Percentiles rank a stretch among this genome's conserved stretches.
These are phyloP conservation scores for Dasyurus viverrinus DNA, from an alignment of 2,113 vertebrate species.

Conservation along the genomic window DNA sequence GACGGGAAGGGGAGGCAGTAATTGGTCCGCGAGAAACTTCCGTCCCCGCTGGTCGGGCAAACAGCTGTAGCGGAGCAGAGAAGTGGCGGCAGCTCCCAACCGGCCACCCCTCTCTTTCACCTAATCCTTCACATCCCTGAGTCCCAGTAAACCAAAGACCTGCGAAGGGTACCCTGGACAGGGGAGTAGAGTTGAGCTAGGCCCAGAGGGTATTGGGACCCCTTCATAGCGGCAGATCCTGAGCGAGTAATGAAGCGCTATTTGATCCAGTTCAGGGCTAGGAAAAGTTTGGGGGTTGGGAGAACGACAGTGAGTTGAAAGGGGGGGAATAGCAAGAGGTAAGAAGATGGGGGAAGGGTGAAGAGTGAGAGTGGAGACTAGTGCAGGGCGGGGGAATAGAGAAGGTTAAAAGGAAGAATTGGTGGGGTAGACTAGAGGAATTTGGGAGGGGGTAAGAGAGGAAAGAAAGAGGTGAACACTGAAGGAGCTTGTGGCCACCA, in stretches of 20 bases:
- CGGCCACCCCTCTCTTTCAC: neutral
- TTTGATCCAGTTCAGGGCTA: slow-evolving; percentile 6
- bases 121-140: neutral
- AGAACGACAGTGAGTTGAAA: neutral
- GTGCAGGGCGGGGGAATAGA: neutral
- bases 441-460: neutral
- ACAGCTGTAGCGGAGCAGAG: neutral
- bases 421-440: neutral
- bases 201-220: neutral
- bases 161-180: neutral
- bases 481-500: neutral
- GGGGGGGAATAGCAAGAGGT: neutral
- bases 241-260: neutral
- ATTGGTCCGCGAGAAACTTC: neutral
- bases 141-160: neutral
- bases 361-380: neutral
- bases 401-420: neutral
- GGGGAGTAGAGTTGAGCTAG: neutral
- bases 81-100: neutral
- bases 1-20: neutral
- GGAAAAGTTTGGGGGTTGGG: slow-evolving; percentile 65
- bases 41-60: neutral
- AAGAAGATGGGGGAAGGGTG: neutral
- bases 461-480: neutral
- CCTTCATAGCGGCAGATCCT: neutral